Evolutionary conservation across 2,888 invertebrate genomes (phyloP).

Genomic region (Magallana nippona): DNA sequence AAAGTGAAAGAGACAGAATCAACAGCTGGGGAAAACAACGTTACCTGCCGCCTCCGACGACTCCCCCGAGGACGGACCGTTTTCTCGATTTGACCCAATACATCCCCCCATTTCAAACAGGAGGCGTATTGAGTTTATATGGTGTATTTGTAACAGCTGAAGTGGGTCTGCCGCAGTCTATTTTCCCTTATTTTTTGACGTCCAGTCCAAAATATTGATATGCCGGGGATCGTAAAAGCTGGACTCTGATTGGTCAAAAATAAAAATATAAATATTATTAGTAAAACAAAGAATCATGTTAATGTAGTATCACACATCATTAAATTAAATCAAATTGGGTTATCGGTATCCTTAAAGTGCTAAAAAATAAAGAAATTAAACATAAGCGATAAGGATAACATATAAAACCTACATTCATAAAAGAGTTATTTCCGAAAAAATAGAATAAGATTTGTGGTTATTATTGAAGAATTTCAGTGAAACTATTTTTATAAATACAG

Average conservation of each 20-base stretch:
- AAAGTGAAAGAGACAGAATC: background rate
- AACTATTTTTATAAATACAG: too few relatives aligned
- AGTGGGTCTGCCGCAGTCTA: background rate
- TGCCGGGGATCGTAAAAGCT: background rate
- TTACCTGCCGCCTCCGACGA: slow-evolving; percentile 77
- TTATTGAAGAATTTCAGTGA: too few relatives aligned
- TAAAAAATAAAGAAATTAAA: too few relatives aligned
- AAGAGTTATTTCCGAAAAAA: too few relatives aligned
- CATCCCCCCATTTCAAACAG: slow-evolving; percentile 77
- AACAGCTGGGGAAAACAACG: background rate
- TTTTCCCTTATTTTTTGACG: slow-evolving; percentile 10
- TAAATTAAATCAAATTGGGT: too few relatives aligned
- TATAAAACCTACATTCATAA: too few relatives aligned
- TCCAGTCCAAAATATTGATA: slow-evolving; percentile 20
- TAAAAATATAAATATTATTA: background rate
- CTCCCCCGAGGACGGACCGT: slow-evolving; percentile 76
- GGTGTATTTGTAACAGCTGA: background rate
- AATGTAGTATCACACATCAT: too few relatives aligned
- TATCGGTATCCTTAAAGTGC: too few relatives aligned
- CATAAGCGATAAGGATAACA: too few relatives aligned
- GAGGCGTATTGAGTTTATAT: slow-evolving; percentile 20
- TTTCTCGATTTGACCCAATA: slow-evolving; percentile 76
- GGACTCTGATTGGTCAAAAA: background rate
- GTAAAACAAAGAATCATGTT: too few relatives aligned
- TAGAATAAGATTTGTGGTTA: too few relatives aligned